These are phyloP conservation scores for Balearica regulorum DNA, from an alignment of 2,797 vertebrate species.

Conservation along the genomic window DNA sequence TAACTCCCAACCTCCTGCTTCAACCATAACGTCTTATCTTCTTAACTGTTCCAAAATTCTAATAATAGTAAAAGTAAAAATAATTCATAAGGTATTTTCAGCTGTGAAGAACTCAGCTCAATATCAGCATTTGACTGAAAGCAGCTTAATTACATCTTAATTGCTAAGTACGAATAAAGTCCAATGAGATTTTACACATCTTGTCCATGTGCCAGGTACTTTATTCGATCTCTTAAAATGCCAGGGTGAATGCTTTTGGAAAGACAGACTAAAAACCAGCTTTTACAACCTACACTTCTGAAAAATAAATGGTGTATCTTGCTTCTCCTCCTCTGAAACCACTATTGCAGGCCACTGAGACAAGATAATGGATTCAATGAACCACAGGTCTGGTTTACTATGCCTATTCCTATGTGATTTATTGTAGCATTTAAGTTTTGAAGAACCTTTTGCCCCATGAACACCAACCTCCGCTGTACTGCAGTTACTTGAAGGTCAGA, in stretches of 20 bases:
- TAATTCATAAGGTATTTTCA: not conserved
- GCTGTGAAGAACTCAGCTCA: not conserved
- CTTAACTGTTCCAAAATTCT: not conserved
- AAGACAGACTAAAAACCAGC: not conserved
- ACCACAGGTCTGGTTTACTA: not conserved
- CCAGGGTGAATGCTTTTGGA: not conserved
- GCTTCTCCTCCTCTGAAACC: not conserved
- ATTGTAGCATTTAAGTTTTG: slow-evolving; percentile 16
- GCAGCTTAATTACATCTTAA: not conserved
- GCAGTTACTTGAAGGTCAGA: slow-evolving; percentile 21
- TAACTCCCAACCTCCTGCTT: not conserved
- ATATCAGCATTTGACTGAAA: not conserved
- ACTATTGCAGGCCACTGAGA: not conserved
- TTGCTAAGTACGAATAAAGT: not conserved
- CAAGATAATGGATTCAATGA: slow-evolving; percentile 1
- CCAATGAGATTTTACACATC: not conserved
- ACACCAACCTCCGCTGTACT: not conserved
- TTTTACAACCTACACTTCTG: not conserved
- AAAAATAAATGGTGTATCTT: not conserved
- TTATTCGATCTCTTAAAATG: not conserved
- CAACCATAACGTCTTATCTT: not conserved
- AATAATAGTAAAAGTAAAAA: too few relatives aligned
- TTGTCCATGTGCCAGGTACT: not conserved
- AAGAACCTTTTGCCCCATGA: not conserved
- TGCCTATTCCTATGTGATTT: slow-evolving; percentile 12